Evolutionary conservation across 2,888 invertebrate species (phyloP).

Genomic region (Leucozona laternaria): DNA sequence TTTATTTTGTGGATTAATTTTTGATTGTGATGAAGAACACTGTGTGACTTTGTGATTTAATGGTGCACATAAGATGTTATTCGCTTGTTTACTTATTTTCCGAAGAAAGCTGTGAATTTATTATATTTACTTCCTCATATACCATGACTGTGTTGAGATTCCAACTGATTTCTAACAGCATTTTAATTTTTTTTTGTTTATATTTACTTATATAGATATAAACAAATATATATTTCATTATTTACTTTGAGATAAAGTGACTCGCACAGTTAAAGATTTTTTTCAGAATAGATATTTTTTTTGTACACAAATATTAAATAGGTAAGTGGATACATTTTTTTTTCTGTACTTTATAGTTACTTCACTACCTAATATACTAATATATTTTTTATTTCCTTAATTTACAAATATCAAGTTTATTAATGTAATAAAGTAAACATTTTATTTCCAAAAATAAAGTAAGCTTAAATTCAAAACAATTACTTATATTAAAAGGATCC

Average conservation of each 20-base stretch:
- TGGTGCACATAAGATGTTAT: slow-evolving; percentile 16
- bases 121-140: slow-evolving; percentile 6
- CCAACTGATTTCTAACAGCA: slow-evolving; percentile 48
- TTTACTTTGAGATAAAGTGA: not conserved
- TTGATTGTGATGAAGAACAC: slow-evolving; percentile 10
- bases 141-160: slow-evolving; percentile 52
- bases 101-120: slow-evolving; percentile 33
- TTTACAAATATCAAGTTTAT: not conserved
- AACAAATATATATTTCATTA: not conserved
- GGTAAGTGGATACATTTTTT: no score
- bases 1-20: slow-evolving; percentile 8
- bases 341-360: no score
- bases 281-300: not conserved
- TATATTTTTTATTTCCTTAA: not conserved
- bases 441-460: not conserved
- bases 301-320: not conserved
- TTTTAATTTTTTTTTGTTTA: not conserved
- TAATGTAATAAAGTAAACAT: not conserved
- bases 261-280: not conserved
- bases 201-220: not conserved
- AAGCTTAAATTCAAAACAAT: not conserved
- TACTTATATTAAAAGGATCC: not conserved
- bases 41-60: slow-evolving; percentile 8
- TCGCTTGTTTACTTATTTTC: slow-evolving; percentile 3
- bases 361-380: no score